phyloP scores from a whole-genome alignment of 1,140 invertebrate species.

The Bombyx mori region DNA sequence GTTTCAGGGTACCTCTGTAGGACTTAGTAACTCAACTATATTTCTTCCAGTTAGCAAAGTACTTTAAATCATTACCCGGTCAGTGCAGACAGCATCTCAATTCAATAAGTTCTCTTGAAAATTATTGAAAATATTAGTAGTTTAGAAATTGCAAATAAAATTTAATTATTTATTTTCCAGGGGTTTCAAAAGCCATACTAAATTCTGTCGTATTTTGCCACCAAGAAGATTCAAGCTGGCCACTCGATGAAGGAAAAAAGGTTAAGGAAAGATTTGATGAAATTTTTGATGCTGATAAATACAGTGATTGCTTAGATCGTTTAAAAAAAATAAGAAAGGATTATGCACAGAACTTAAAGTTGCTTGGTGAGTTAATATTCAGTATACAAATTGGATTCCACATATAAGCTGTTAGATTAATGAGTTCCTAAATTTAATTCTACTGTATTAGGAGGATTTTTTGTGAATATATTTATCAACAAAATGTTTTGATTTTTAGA shows the following conservation, averaged over 20 bases:
- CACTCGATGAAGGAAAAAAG: slow-evolving; percentile 93
- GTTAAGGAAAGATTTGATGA: slow-evolving; percentile 98
- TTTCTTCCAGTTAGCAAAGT: too few species aligned
- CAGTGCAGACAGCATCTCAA: too few species aligned
- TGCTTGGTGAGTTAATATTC: slow-evolving; percentile 42
- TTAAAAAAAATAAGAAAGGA: slow-evolving; percentile 82
- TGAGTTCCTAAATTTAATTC: too few species aligned
- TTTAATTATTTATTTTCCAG: slow-evolving; percentile 22
- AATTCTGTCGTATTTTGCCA: slow-evolving; percentile 99
- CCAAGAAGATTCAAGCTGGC: slow-evolving; percentile 98
- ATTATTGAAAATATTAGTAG: too few species aligned
- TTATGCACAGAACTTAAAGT: slow-evolving; percentile 64
- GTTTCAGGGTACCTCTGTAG: too few species aligned
- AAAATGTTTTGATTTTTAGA: slow-evolving; percentile 20
- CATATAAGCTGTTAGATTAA: too few species aligned
- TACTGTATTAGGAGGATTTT: too few species aligned
- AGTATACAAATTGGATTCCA: slow-evolving; percentile 3
- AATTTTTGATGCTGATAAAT: slow-evolving; percentile 95
- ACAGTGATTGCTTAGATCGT: slow-evolving; percentile 92
- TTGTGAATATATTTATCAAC: too few species aligned
- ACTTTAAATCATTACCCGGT: too few species aligned
- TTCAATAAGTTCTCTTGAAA: too few species aligned
- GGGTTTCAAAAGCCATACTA: slow-evolving; percentile 93
- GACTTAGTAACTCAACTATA: too few species aligned
- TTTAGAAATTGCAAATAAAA: too few species aligned